These are phyloP conservation scores for Xiphorhynchus elegans DNA, from an alignment of 2,113 vertebrate species.

Conservation along the genomic window DNA sequence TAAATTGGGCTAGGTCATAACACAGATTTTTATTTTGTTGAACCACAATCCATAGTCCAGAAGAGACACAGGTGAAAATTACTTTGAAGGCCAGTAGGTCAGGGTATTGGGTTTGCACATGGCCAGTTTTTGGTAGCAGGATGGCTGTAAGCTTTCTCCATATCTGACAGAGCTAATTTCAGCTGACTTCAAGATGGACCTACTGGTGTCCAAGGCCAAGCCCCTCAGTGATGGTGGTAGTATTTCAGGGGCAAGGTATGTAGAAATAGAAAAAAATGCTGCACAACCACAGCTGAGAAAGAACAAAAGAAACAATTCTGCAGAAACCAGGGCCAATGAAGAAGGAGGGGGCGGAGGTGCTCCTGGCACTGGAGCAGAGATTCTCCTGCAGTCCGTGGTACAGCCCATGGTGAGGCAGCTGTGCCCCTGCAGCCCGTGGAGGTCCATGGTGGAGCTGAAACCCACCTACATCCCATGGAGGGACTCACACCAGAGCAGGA, in stretches of 20 bases:
- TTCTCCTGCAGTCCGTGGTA: background rate
- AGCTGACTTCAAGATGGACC: background rate
- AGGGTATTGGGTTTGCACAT: background rate
- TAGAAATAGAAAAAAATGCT: background rate
- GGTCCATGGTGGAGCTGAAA: too few species aligned
- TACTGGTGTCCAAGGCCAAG: background rate
- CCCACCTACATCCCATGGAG: background rate
- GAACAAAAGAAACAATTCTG: background rate
- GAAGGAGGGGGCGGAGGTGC: background rate
- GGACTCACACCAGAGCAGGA: background rate
- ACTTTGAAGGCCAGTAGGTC: background rate
- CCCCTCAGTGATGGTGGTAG: accelerated
- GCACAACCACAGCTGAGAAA: background rate
- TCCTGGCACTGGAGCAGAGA: accelerated
- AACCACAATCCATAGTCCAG: background rate
- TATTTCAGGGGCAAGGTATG: accelerated
- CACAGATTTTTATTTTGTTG: background rate
- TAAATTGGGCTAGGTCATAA: background rate
- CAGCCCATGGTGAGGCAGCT: background rate
- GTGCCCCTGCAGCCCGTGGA: background rate
- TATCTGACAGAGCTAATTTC: background rate
- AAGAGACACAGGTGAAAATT: background rate
- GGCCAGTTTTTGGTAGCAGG: background rate
- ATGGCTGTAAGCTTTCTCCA: background rate
- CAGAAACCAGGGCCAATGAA: background rate